A percentile compares a stretch with the other conserved stretches of the same genome.
Conservation (phyloP, 1,140 invertebrate species). For the Pseudachorutes palmiensis region DNA sequence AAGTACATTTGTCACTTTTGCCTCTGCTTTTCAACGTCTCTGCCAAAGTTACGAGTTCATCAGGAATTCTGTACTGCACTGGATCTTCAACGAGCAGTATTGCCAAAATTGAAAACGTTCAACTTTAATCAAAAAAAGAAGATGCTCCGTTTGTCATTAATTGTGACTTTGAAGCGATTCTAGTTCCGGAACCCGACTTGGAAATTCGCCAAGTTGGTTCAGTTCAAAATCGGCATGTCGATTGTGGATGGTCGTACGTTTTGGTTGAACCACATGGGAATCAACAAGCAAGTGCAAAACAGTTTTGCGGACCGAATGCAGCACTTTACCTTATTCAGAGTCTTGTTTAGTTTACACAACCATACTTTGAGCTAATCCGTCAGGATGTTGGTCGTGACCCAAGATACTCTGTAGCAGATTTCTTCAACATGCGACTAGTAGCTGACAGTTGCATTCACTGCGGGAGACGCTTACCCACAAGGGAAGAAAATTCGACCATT, state of each 20-base stretch:
- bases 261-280: background rate
- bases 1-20: background rate
- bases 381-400: background rate
- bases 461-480: background rate
- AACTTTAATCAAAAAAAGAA: background rate
- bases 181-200: background rate
- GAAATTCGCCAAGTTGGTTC: background rate
- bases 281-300: background rate
- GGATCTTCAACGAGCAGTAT: background rate
- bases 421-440: background rate
- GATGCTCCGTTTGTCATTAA: background rate
- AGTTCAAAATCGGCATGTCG: background rate
- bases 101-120: background rate
- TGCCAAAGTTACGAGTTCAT: background rate
- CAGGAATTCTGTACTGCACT: background rate
- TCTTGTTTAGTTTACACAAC: background rate
- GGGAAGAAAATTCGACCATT: background rate
- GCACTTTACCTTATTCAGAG: background rate
- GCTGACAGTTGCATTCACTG: slow-evolving; percentile 1
- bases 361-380: background rate
- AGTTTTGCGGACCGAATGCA: background rate
- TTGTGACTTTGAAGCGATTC: slow-evolving; percentile 1
- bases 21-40: background rate
- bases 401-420: background rate
- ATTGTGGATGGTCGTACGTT: background rate